Percentiles rank a stretch among this genome's conserved stretches.
Evolutionary conservation across 2,888 invertebrate species (phyloP).

Genomic region (Caenorhabditis sp.): DNA sequence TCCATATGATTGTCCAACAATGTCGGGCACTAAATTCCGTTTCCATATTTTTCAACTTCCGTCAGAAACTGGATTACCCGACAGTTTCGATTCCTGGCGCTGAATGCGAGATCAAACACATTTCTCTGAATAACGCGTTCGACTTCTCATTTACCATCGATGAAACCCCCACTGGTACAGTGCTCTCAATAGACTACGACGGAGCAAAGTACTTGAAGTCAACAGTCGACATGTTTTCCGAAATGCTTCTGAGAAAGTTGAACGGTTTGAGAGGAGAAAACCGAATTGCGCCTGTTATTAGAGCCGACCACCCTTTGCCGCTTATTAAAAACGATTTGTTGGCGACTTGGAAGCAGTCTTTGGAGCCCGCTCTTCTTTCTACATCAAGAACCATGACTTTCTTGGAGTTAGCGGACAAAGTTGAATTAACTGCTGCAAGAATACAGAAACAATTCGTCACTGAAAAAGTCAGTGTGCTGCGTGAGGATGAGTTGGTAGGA

Average conservation of each 20-base stretch:
- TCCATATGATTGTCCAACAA: conserved; percentile 52
- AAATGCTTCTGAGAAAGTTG: conserved; percentile 47
- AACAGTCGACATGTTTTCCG: conserved; percentile 56
- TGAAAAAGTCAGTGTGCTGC: conserved; percentile 5
- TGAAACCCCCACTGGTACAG: conserved; percentile 61
- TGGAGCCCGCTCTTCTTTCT: conserved; percentile 10
- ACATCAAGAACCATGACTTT: conserved; percentile 16
- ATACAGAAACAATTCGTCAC: conserved; percentile 43
- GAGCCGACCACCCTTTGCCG: conserved; percentile 8
- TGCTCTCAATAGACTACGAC: conserved; percentile 70
- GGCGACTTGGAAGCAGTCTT: conserved; percentile 17
- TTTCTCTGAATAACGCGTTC: conserved; percentile 72
- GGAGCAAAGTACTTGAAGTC: conserved; percentile 42
- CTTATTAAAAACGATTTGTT: conserved; percentile 12
- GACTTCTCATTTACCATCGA: conserved; percentile 74
- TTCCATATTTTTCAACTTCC: conserved; percentile 62
- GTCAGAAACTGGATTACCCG: conserved; percentile 74
- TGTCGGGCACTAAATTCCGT: conserved; percentile 23
- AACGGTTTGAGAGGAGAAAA: neutral
- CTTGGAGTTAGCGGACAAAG: neutral
- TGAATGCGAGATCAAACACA: conserved; percentile 61
- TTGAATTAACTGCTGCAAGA: neutral
- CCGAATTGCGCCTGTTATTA: conserved; percentile 1
- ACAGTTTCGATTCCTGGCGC: conserved; percentile 59
- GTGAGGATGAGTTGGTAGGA: conserved; percentile 52